These are phyloP conservation scores for Tenthredo scrophulariae DNA, from an alignment of 2,888 invertebrate species.

Conservation along the genomic window DNA sequence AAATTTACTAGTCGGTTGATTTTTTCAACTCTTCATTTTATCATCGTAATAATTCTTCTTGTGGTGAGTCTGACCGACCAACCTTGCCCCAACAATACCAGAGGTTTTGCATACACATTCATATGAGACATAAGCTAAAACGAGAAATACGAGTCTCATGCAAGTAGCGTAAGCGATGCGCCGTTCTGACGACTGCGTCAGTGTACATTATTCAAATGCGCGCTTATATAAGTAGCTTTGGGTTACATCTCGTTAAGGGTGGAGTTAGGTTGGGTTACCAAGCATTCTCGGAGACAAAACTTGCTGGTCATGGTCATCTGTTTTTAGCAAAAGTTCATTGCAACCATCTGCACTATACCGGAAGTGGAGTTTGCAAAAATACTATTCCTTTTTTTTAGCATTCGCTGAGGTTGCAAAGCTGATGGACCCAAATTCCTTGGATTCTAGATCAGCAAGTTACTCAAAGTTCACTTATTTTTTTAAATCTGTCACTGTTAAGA, in stretches of 20 bases:
- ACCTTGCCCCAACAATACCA: constrained; percentile 50
- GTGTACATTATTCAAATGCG: constrained; percentile 52
- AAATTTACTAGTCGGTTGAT: constrained; percentile 22
- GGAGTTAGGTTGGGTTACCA: constrained; percentile 53
- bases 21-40: constrained; percentile 29
- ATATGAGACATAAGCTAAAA: constrained; percentile 31
- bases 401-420: not conserved
- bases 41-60: not conserved
- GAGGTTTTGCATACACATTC: constrained; percentile 17
- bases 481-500: not conserved
- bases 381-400: not conserved
- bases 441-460: not conserved
- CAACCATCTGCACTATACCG: not conserved
- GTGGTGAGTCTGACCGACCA: constrained; percentile 31
- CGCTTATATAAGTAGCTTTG: constrained; percentile 62
- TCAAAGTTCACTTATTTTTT: not conserved
- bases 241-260: constrained; percentile 63
- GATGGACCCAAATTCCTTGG: not conserved
- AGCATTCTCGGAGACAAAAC: constrained; percentile 27
- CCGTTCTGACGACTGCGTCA: constrained; percentile 44
- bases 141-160: constrained; percentile 49
- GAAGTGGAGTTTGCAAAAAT: not conserved
- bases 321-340: not conserved
- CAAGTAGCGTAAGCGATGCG: constrained; percentile 42
- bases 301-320: constrained; percentile 19